Evolutionary conservation across 2,113 vertebrate genomes (phyloP), one percentile per base, ranked within the genome.

Genomic region (Poeciliopsis prolifica): DNA sequence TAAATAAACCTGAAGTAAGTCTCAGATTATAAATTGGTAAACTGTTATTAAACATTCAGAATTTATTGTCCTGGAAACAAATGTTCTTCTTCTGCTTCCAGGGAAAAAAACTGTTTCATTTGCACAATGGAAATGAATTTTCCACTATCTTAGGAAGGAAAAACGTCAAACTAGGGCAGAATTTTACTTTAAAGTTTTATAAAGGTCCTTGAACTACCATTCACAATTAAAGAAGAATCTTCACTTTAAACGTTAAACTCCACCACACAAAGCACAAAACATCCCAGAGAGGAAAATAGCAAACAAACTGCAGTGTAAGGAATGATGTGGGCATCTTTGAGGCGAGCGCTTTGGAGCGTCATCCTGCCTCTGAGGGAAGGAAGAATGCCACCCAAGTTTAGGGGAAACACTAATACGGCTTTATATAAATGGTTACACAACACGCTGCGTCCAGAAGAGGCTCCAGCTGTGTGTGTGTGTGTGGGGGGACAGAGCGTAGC

Each of bases 391-490:
- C 72, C 81, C 74, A 84, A 51, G 74, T 83, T 80, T 65, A 79
- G 74, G 54, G 85, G 75, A 86, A 90, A 83, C 83, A 85, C 87
- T 86, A 90, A 88, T 89, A 88, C 81, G 74, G 81, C 85, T 86
- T 89, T 86, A 89, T 87, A 85, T 80, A 84, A 89, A 85, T 82
- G 80, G 88, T 90, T 86, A 85, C 83, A 84, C 82, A 88, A 85
- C 66, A 22, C 78, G 68, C 67, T 15, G 78, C 81, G 74, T 80
- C 75, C 76, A 80, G 72, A 80, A 72, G 78, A 71, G 64, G 62
- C 70, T 30, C 60, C 0, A 5, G 1, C n/a, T n/a, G n/a, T n/a
- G n/a, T n/a, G n/a, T n/a, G n/a, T n/a, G n/a, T n/a, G n/a, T n/a
- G n/a, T n/a, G n/a, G n/a, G 72, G 35, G 51, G 61, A 70, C 28